Evolutionary conservation across 1,140 invertebrate species (phyloP).

Genomic region (Physella acuta): DNA sequence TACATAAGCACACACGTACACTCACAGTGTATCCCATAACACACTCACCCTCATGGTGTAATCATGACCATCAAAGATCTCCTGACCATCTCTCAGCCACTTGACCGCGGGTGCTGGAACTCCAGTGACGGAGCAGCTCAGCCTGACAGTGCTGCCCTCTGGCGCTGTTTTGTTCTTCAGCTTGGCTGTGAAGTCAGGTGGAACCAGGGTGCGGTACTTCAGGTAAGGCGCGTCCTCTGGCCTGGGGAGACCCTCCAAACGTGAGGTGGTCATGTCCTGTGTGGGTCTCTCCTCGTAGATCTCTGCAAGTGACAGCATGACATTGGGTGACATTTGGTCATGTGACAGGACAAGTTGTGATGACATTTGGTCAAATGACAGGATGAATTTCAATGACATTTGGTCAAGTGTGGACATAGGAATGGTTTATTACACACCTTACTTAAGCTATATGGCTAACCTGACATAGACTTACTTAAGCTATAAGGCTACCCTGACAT

Average conservation of each 20-base stretch:
- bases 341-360: background rate
- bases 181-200: conserved; percentile 85
- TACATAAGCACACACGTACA: background rate
- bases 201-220: conserved; percentile 50
- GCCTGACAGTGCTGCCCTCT: conserved; percentile 62
- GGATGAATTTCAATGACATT: background rate
- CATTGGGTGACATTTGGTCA: too few species aligned
- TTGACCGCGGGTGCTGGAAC: conserved; percentile 49
- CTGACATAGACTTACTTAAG: too few species aligned
- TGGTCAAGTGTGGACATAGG: too few species aligned
- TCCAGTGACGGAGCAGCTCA: conserved; percentile 53
- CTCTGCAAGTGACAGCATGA: conserved; percentile 10
- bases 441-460: too few species aligned
- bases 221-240: conserved; percentile 28
- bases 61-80: conserved; percentile 39
- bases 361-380: background rate
- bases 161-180: conserved; percentile 80
- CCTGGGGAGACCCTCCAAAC: background rate
- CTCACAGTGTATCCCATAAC: background rate
- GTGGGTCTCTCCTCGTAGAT: conserved; percentile 23
- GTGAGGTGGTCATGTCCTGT: conserved; percentile 12
- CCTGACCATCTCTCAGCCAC: conserved; percentile 55
- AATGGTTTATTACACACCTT: too few species aligned
- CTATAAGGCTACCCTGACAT: too few species aligned
- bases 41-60: conserved; percentile 47